Evolutionary conservation across 1,140 invertebrate species (phyloP).

Genomic region (Phymorhynchus buccinoides): DNA sequence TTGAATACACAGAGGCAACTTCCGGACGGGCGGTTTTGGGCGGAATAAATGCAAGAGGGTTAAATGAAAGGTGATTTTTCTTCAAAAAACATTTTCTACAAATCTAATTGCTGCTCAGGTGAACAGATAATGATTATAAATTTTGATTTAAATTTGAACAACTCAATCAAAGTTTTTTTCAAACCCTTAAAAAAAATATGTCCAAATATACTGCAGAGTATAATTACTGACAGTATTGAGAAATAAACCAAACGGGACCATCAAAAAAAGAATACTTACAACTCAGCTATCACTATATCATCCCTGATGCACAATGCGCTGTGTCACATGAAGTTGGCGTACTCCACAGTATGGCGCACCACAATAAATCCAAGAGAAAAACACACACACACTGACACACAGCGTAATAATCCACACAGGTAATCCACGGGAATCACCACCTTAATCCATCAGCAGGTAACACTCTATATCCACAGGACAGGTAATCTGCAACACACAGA

Average conservation of each 20-base stretch:
- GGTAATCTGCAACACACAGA: constrained; percentile 9
- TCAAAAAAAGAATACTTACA: neutral
- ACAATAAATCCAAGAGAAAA: constrained; percentile 8
- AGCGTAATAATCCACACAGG: constrained; percentile 7
- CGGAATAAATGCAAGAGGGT: too few species aligned
- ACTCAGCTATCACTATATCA: constrained; percentile 5
- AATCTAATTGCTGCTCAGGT: too few species aligned
- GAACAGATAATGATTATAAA: too few species aligned
- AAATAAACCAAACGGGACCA: neutral
- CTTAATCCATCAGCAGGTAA: neutral
- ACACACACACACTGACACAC: neutral
- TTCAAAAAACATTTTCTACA: too few species aligned
- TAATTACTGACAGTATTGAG: too few species aligned
- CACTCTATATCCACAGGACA: neutral
- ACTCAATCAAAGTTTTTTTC: too few species aligned
- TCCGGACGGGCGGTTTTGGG: too few species aligned
- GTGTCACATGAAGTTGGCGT: neutral
- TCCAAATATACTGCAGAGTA: too few species aligned
- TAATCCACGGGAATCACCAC: neutral
- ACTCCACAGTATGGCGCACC: neutral
- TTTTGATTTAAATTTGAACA: too few species aligned
- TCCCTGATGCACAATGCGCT: neutral
- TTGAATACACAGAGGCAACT: too few species aligned
- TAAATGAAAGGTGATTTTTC: too few species aligned
- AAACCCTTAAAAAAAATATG: too few species aligned